phyloP scores from a whole-genome alignment of 2,797 vertebrate genomes.

The Gorsachius magnificus region DNA sequence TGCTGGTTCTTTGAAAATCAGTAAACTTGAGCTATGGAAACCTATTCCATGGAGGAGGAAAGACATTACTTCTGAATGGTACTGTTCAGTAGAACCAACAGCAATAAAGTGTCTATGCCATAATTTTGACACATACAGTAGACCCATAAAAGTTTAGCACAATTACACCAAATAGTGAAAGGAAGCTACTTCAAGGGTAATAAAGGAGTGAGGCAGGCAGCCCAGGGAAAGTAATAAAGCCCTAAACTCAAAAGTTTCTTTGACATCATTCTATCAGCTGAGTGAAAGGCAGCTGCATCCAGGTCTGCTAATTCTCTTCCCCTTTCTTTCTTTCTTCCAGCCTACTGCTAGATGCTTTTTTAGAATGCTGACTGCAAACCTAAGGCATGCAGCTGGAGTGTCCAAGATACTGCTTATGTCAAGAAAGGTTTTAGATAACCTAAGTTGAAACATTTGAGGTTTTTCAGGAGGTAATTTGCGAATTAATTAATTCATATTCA shows the following conservation, averaged over 20 bases:
- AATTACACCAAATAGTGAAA: background rate
- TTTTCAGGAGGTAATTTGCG: background rate
- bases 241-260: background rate
- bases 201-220: background rate
- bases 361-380: background rate
- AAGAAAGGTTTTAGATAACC: background rate
- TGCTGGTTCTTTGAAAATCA: background rate
- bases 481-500: background rate
- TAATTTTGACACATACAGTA: background rate
- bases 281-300: rapidly evolving
- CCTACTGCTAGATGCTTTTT: background rate
- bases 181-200: background rate
- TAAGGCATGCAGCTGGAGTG: background rate
- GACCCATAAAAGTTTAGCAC: background rate
- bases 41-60: background rate
- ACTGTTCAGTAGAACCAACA: background rate
- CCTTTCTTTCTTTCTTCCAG: background rate
- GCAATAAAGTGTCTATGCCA: background rate
- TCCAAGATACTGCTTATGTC: background rate
- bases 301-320: background rate
- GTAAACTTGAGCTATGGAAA: background rate
- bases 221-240: background rate
- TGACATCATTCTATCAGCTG: background rate
- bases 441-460: background rate
- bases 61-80: background rate